These are phyloP conservation scores for Cynodonichthys magdalenae DNA, from an alignment of 2,797 vertebrate genomes.

Conservation along the genomic window DNA sequence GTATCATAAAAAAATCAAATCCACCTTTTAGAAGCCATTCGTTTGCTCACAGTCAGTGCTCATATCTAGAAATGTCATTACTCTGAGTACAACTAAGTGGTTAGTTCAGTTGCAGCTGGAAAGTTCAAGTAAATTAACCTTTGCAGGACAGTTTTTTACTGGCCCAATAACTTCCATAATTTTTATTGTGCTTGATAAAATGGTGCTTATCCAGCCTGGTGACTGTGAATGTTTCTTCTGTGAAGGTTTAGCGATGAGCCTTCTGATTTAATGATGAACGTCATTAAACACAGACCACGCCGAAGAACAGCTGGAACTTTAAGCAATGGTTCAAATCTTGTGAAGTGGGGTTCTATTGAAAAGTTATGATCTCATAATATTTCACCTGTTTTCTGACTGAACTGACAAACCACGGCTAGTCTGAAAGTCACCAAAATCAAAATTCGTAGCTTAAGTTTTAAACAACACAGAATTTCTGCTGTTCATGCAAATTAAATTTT, in stretches of 20 bases:
- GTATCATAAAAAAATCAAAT: constrained; percentile 27
- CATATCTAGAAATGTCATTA: constrained; percentile 38
- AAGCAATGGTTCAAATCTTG: too few species aligned
- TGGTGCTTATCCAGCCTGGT: constrained; percentile 35
- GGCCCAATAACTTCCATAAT: constrained; percentile 34
- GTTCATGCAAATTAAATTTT: too few species aligned
- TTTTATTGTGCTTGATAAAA: constrained; percentile 51
- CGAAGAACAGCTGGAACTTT: too few species aligned
- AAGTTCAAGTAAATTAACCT: constrained; percentile 66
- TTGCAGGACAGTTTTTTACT: constrained; percentile 12
- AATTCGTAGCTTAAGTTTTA: too few species aligned
- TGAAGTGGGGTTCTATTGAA: too few species aligned
- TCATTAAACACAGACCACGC: too few species aligned
- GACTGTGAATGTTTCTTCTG: constrained; percentile 29
- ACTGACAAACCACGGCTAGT: too few species aligned
- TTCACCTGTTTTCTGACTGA: too few species aligned
- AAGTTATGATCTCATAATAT: too few species aligned
- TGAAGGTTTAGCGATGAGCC: constrained; percentile 15
- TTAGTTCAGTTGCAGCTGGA: constrained; percentile 20
- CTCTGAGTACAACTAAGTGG: constrained; percentile 23
- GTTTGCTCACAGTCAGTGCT: constrained; percentile 34
- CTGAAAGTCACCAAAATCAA: too few species aligned
- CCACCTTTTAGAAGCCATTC: constrained; percentile 40
- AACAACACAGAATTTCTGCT: too few species aligned
- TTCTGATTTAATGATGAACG: constrained; percentile 12